Evolutionary conservation across 2,797 vertebrate genomes (phyloP).

Genomic region (Malacoraja senta): DNA sequence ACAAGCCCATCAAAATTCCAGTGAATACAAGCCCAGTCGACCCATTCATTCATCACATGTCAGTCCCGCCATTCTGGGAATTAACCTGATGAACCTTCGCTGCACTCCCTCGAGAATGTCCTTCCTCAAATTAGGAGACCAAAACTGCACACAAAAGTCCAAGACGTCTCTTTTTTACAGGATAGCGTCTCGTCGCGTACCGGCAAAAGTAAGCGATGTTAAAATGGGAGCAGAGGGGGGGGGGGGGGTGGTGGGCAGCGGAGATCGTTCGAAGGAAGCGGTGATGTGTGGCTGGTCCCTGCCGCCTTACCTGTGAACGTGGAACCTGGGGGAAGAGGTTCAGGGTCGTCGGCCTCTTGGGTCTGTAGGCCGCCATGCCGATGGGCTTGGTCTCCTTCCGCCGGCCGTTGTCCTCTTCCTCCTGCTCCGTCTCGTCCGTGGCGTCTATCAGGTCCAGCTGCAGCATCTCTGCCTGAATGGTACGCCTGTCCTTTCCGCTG

Average conservation of each 20-base stretch:
- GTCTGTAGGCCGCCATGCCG: constrained; percentile 79
- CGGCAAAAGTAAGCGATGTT: constrained; percentile 28
- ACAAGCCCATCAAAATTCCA: too few relatives aligned
- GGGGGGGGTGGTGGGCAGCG: not conserved
- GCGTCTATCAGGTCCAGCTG: constrained; percentile 90
- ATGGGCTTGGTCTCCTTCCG: constrained; percentile 56
- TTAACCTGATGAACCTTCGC: too few relatives aligned
- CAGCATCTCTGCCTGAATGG: constrained; percentile 86
- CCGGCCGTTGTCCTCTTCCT: constrained; percentile 54
- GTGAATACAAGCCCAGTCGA: too few relatives aligned
- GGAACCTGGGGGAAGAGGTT: constrained; percentile 92
- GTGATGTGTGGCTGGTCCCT: not conserved
- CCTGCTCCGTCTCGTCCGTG: constrained; percentile 57
- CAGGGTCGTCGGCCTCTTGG: constrained; percentile 88
- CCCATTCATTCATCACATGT: too few relatives aligned
- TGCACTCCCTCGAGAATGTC: too few relatives aligned
- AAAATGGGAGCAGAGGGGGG: too few relatives aligned
- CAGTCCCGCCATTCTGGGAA: too few relatives aligned
- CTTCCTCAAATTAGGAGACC: too few relatives aligned
- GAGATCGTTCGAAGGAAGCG: too few relatives aligned
- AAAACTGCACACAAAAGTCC: too few relatives aligned
- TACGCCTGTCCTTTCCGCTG: constrained; percentile 69
- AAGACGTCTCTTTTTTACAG: not conserved
- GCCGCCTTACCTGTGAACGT: constrained; percentile 73
- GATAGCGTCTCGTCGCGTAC: too few relatives aligned